Evolutionary conservation across 2,888 invertebrate genomes (phyloP).

Genomic region (Tortricodes alternella): DNA sequence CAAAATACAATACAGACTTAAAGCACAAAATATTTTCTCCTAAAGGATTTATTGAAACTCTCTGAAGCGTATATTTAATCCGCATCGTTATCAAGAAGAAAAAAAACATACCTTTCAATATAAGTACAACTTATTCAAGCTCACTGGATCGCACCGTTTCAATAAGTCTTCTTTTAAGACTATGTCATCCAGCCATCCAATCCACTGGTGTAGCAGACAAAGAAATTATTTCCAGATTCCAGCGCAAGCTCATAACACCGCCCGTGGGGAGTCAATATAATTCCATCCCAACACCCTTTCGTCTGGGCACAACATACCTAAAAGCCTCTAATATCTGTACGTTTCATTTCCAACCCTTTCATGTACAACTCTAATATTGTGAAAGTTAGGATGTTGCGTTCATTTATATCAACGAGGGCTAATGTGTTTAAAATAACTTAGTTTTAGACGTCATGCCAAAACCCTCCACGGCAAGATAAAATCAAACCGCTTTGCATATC

Average conservation of each 20-base stretch:
- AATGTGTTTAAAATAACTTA: too few relatives aligned
- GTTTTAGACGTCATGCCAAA: too few relatives aligned
- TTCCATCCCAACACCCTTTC: neutral
- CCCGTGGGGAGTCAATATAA: neutral
- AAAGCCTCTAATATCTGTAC: neutral
- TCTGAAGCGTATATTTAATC: neutral
- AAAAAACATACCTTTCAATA: slow-evolving; percentile 9
- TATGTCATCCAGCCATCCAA: neutral
- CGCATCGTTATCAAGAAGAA: neutral
- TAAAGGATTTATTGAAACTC: too few relatives aligned
- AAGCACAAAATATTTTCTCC: too few relatives aligned
- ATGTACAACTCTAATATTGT: too few relatives aligned
- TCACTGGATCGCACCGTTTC: slow-evolving; percentile 8
- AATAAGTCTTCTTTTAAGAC: slow-evolving; percentile 7
- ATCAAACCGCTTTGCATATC: too few relatives aligned
- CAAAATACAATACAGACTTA: too few relatives aligned
- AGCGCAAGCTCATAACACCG: neutral
- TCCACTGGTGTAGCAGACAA: slow-evolving; percentile 5
- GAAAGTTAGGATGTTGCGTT: too few relatives aligned
- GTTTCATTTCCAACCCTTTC: slow-evolving; percentile 6
- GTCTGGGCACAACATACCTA: neutral
- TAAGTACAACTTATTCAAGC: neutral
- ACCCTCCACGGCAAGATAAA: too few relatives aligned
- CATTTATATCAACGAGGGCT: too few relatives aligned
- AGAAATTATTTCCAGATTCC: neutral